phyloP scores from a whole-genome alignment of 1,140 invertebrate species.

The Pteromalus puparum region DNA sequence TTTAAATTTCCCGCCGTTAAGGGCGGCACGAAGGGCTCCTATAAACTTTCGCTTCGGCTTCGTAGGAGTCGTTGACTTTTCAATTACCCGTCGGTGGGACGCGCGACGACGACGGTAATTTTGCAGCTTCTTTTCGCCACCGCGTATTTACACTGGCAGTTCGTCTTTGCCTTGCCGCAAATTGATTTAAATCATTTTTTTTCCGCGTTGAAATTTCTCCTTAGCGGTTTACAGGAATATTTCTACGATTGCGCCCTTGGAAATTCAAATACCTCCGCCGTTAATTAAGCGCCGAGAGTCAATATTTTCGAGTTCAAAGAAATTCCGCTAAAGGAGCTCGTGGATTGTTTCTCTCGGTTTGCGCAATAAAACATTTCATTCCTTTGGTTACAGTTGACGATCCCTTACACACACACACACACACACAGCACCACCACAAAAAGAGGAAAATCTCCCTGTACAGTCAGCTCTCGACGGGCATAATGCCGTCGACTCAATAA shows the following conservation, averaged over 20 bases:
- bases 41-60: not conserved
- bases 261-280: too few species aligned
- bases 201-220: not conserved
- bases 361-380: not conserved
- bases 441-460: not conserved
- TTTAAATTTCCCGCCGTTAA: slow-evolving; percentile 31
- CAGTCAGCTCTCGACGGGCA: not conserved
- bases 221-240: too few species aligned
- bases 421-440: too few species aligned
- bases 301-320: too few species aligned
- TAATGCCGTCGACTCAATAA: not conserved
- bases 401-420: too few species aligned
- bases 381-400: too few species aligned
- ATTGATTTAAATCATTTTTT: slow-evolving; percentile 35
- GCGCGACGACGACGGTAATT: not conserved
- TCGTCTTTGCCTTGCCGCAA: not conserved
- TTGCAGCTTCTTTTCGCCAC: slow-evolving; percentile 5
- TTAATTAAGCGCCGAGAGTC: too few species aligned
- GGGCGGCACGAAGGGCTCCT: not conserved
- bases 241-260: too few species aligned
- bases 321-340: not conserved
- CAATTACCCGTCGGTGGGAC: slow-evolving; percentile 15
- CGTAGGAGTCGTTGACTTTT: not conserved
- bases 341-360: not conserved
- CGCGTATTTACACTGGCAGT: not conserved